phyloP scores from a whole-genome alignment of 2,113 vertebrate genomes.

The Illadopsis cleaveri region DNA sequence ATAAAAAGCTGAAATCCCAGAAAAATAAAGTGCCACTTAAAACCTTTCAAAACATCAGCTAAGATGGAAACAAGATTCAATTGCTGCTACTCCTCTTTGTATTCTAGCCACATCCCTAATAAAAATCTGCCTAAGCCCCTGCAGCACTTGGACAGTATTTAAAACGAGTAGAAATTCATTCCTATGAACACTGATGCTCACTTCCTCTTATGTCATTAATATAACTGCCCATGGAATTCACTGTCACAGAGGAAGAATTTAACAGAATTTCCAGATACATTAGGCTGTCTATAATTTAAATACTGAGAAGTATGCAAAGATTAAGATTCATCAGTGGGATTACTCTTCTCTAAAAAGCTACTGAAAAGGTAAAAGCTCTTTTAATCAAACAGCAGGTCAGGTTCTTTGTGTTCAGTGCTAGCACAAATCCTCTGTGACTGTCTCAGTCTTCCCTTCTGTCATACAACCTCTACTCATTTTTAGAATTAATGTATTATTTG shows the following conservation, averaged over 20 bases:
- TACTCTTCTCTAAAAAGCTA: neutral
- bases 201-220: neutral
- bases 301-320: neutral
- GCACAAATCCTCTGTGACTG: neutral
- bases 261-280: neutral
- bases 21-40: neutral
- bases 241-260: neutral
- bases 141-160: neutral
- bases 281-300: neutral
- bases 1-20: neutral
- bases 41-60: neutral
- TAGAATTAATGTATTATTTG: neutral
- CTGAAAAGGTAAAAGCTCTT: neutral
- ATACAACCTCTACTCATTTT: neutral
- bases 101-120: neutral
- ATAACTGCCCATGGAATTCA: neutral
- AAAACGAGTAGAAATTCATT: neutral
- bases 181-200: neutral
- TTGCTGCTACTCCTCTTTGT: neutral
- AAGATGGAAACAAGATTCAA: neutral
- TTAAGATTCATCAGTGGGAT: neutral
- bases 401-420: neutral
- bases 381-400: neutral
- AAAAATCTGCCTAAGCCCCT: neutral
- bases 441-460: neutral